Base-by-base conservation (phyloP, 2,113 vertebrate genomes). In the Picathartes gymnocephalus region DNA sequence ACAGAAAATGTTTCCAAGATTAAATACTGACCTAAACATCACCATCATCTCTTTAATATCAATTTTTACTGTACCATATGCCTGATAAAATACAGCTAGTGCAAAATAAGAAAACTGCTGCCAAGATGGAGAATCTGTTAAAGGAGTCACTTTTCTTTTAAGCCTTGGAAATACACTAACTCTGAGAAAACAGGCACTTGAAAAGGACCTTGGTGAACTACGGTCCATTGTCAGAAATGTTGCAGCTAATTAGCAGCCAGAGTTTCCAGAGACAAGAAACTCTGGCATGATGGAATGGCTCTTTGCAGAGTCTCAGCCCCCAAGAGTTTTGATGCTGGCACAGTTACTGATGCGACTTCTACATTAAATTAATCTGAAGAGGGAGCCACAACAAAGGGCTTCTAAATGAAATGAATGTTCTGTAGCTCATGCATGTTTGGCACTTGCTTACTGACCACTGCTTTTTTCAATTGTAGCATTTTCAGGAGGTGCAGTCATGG, bases 281-380 rank as follows among this genome's bases (percentile, higher is more conserved):
- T 12, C 40, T 82, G 76, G 72, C 58, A 78, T 50, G 79, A 91
- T 84, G 80, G 72, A 91, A 94, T 51, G 51, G n/a, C 72, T 96
- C 69, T 58, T 88, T 70, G 45, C 47, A 82, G 88, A 57, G 47
- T 58, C 83, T 81, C 64, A 88, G 72, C 47, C 74, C 56, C 78
- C 15, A 84, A 74, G 88, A 93, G 94, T 81, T 88, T 91, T 80
- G 45, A 64, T 95, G 93, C 96, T 94, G 79, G 74, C 72, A 94
- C 27, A 44, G 87, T 96, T 96, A 96, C 85, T 80, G 83, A 94
- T 86, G 92, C 8, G 47, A 91, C n/a, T 95, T 81, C 91, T 72
- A 90, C 79, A 88, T 93, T 94, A 87, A 96, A 95, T 97, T 96
- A 95, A 96, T 92, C 94, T 93, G 88, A 94, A 86, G 31, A 88